Base-by-base conservation (phyloP, 2,797 vertebrate species). In the Netta rufina region DNA sequence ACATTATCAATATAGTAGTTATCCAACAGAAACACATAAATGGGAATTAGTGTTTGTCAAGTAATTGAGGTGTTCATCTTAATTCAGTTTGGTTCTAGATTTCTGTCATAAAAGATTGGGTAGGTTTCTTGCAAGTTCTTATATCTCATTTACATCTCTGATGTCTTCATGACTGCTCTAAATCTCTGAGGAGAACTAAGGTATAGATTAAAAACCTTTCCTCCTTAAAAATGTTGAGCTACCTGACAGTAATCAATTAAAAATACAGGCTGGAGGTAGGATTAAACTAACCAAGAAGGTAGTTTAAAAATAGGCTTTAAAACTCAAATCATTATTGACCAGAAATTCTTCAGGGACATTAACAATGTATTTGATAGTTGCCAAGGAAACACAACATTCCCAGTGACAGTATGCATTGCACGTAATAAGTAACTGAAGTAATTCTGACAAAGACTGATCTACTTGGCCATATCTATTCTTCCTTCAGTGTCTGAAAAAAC, bases 321-420 rank as follows among this genome's bases (percentile, higher is more conserved):
- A 96, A 86, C 28, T 94, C 93, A 77, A 96, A 72, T 97, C 36
- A 65, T 95, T 97, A 96, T 94, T 97, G 95, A 95, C 96, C 82
- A 77, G 84, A 93, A 96, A 84, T 92, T 96, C 91, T 96, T 91
- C 70, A 38, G 93, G 83, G 82, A 92, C 84, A 87, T 96, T 85
- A 96, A 81, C 83, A 96, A 90, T 89, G 61, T 88, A 75, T 96
- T 96, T 97, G 95, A 96, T 96, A 96, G 97, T 97, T 98, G 91
- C 96, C 96, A 97, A 93, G 97, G 97, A 96, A 97, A 97, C 95
- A 74, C 77, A 96, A 74, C 87, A 60, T 96, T 95, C 86, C 88
- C 60, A 49, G 72, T 90, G 87, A 65, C 93, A 91, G 71, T 69
- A 78, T 96, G 89, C 84, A 51, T 84, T 89, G 93, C 93, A 86